A percentile compares a stretch with the other conserved stretches of the same genome.
phyloP scores from a whole-genome alignment of 2,113 vertebrate genomes.

The Rostratula benghalensis region DNA sequence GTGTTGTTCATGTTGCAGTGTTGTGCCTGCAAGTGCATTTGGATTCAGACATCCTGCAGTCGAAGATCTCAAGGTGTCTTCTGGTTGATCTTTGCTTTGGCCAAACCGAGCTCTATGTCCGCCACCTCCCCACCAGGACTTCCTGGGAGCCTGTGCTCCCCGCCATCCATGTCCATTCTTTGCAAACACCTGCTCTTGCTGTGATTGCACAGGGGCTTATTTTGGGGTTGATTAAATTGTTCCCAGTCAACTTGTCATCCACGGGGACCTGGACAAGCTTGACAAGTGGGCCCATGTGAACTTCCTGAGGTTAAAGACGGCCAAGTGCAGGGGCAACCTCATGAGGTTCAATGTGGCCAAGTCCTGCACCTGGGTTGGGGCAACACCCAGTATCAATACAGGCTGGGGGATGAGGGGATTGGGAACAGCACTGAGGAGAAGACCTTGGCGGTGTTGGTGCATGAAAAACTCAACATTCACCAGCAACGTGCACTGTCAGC shows the following conservation, averaged over 20 bases:
- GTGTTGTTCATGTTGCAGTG: rapidly evolving
- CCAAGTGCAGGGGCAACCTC: background rate
- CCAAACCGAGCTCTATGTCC: background rate
- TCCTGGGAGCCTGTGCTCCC: too few species aligned
- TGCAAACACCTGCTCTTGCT: rapidly evolving
- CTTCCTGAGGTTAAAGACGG: background rate
- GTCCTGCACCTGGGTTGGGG: background rate
- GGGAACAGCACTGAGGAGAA: background rate
- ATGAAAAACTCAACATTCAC: background rate
- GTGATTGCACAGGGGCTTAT: background rate
- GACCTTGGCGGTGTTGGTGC: background rate
- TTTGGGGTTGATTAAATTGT: background rate
- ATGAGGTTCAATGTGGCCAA: background rate
- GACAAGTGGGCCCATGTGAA: background rate
- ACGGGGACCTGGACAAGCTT: background rate
- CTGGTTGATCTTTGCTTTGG: background rate
- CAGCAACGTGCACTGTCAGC: background rate
- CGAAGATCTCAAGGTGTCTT: background rate
- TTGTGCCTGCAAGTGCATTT: background rate
- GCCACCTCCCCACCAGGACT: rapidly evolving
- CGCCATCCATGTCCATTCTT: rapidly evolving
- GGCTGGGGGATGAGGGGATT: background rate
- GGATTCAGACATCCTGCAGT: too few species aligned
- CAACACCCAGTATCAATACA: background rate
- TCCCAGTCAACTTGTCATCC: background rate